phyloP scores from a whole-genome alignment of 2,113 vertebrate genomes.

The Percopsis transmontana region DNA sequence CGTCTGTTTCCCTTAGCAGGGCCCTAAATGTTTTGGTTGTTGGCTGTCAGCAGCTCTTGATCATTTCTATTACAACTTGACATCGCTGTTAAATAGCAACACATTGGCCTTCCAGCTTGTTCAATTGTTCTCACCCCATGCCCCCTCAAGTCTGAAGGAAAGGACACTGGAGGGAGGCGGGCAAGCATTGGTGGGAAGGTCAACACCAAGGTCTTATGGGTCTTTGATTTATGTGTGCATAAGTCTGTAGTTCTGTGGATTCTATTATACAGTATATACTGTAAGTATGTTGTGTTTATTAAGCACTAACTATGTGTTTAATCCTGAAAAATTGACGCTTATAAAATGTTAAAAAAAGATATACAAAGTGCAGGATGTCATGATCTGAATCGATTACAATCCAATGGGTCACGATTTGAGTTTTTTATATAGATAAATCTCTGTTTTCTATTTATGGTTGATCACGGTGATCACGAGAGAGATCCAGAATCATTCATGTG shows the following conservation, averaged over 20 bases:
- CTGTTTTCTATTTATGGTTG: too few species aligned
- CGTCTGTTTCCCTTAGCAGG: constrained; percentile 49
- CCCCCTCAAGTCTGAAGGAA: constrained; percentile 29
- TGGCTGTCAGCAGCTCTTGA: constrained; percentile 46
- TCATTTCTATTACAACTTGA: constrained; percentile 58
- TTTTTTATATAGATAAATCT: too few species aligned
- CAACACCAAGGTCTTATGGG: background rate
- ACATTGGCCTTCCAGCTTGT: constrained; percentile 47
- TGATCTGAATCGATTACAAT: too few species aligned
- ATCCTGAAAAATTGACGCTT: too few species aligned
- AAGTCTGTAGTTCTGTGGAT: background rate
- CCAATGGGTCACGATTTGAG: too few species aligned
- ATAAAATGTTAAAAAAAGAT: too few species aligned
- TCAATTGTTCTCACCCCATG: constrained; percentile 46
- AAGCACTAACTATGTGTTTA: too few species aligned
- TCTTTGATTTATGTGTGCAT: background rate
- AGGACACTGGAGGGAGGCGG: constrained; percentile 4
- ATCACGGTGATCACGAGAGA: too few species aligned
- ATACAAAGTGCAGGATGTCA: too few species aligned
- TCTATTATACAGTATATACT: background rate
- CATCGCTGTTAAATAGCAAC: constrained; percentile 52
- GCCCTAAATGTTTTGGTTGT: constrained; percentile 48
- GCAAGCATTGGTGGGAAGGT: constrained; percentile 18
- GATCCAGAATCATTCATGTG: constrained; percentile 54
- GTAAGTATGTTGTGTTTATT: background rate